A percentile compares a stretch with the other conserved stretches of the same genome.
phyloP scores from a whole-genome alignment of 2,113 vertebrate species.

The Colius striatus region DNA sequence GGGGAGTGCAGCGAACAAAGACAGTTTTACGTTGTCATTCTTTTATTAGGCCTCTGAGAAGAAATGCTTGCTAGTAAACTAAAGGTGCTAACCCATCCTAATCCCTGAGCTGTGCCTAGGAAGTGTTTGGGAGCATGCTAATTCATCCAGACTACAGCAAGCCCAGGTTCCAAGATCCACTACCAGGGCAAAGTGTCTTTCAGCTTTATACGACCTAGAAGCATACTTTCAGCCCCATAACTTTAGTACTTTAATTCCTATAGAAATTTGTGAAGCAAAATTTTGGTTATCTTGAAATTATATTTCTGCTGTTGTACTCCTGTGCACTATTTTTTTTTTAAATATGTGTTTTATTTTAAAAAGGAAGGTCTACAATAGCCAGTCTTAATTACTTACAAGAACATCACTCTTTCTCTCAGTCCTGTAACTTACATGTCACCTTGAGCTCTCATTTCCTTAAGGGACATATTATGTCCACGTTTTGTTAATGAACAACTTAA shows the following conservation, averaged over 20 bases:
- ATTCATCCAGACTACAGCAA: not conserved
- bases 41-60: not conserved
- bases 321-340: too few relatives aligned
- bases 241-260: not conserved
- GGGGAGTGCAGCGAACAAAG: not conserved
- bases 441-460: constrained; percentile 26
- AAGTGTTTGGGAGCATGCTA: not conserved
- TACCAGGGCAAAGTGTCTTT: not conserved
- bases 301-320: not conserved
- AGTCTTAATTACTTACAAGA: not conserved
- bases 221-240: not conserved
- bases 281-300: not conserved
- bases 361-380: not conserved
- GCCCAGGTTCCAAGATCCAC: not conserved
- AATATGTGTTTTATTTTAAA: not conserved
- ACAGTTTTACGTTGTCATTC: not conserved
- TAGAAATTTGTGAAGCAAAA: not conserved
- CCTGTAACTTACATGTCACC: not conserved
- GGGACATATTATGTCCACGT: not conserved
- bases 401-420: not conserved
- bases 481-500: constrained; percentile 4
- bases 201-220: not conserved
- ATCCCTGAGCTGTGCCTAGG: not conserved
- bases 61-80: not conserved
- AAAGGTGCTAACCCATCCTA: not conserved